These are phyloP conservation scores for Oreochromis spilurus DNA, from an alignment of 2,113 vertebrate genomes.

Conservation along the genomic window DNA sequence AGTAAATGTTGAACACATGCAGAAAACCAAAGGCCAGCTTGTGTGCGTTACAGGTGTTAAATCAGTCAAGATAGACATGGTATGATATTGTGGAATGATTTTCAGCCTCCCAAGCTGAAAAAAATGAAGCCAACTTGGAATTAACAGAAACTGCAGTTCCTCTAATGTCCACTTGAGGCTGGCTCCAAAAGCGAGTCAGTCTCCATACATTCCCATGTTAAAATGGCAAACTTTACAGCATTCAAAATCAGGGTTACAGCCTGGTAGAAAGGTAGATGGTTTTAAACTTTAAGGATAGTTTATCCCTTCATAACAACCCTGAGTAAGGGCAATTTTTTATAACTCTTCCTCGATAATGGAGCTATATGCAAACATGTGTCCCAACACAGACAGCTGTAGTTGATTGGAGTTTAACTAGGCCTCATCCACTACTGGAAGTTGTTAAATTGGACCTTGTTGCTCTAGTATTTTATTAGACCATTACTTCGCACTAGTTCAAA, in stretches of 20 bases:
- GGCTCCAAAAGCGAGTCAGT: background rate
- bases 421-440: background rate
- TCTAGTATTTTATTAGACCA: background rate
- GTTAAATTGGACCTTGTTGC: background rate
- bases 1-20: background rate
- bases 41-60: background rate
- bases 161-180: background rate
- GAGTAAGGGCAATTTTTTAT: background rate
- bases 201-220: background rate
- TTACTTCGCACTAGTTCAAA: background rate
- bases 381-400: background rate
- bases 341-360: background rate
- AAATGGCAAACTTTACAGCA: background rate
- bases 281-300: background rate
- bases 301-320: background rate
- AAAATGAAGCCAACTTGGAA: background rate
- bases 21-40: background rate
- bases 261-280: background rate
- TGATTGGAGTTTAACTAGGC: background rate
- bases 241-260: background rate
- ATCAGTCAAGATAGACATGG: background rate
- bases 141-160: background rate
- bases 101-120: background rate
- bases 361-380: background rate
- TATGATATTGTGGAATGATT: background rate